Conservation (phyloP, 2,113 vertebrate genomes). For the Vulpes ferrilata region DNA sequence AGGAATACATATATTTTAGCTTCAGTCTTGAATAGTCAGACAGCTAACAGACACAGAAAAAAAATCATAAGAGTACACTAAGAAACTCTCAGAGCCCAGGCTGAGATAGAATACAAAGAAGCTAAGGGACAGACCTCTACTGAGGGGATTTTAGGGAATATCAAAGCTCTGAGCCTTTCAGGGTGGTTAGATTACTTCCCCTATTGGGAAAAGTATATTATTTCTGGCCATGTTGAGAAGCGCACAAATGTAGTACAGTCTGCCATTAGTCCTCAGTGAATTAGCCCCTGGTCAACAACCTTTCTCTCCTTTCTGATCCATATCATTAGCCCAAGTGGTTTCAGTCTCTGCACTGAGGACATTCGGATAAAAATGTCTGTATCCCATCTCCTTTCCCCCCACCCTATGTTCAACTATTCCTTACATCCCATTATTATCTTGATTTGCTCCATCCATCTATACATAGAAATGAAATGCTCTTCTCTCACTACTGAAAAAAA, state of each 20-base stretch:
- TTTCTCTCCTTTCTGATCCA: not conserved
- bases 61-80: not conserved
- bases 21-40: slow-evolving; percentile 6
- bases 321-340: not conserved
- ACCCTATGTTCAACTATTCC: not conserved
- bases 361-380: not conserved
- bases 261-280: not conserved
- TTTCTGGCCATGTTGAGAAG: not conserved
- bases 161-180: not conserved
- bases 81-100: not conserved
- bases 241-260: not conserved
- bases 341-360: not conserved
- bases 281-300: not conserved
- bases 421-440: not conserved
- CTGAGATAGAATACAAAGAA: not conserved
- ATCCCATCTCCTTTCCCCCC: not conserved
- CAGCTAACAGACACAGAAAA: not conserved
- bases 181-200: not conserved
- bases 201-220: not conserved
- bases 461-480: not conserved
- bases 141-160: not conserved
- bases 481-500: not conserved
- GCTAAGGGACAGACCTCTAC: not conserved
- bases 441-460: not conserved
- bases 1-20: not conserved